Base-by-base conservation (phyloP, 2,888 invertebrate species). In the Spisula subtruncata region DNA sequence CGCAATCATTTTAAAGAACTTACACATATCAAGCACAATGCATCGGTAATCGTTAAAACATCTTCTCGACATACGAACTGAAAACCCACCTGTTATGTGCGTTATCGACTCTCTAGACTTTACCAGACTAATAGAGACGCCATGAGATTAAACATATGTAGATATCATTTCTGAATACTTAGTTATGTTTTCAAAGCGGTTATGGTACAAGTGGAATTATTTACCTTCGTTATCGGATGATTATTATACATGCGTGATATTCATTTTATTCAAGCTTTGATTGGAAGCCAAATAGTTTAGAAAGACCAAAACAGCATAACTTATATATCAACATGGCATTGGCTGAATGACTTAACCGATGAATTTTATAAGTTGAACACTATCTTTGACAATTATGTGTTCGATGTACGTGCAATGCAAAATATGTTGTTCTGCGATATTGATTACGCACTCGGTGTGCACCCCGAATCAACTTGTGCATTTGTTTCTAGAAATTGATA, bases 71-170 rank as follows among this genome's bases (percentile, higher is more conserved):
- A 14, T 71, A 32, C 29, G 29, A 71, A 71, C 32, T 25, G 32
- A 71, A 32, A 29, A 32, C 32, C 71, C 71, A 71, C 71, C 71
- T 71, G 71, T 18, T 29, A n/a, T 71, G 32, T 71, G 1, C 16
- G 71, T 71, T 71, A 71, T 71, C 71, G n/a, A 71, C 32, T 71
- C 25, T 12, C 32, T 32, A 71, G 32, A 32, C 71, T 71, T 32
- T 71, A 32, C 32, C 32, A 29, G 0, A 1, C 29, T 12, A 46
- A 83, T 83, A 66, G 32, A 18, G 12, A 83, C 66, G 20, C 82
- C 41, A 66, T 41, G 60, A 60, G 66, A 32, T 83, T 83, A 29
- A 83, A 83, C 83, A 83, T 60, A 41, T 66, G 83, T 35, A 60
- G 14, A 35, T 20, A 66, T 32, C 32, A 82, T 54, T 81, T 51